phyloP scores from a whole-genome alignment of 2,797 vertebrate species.

The Arremon aurantiirostris region DNA sequence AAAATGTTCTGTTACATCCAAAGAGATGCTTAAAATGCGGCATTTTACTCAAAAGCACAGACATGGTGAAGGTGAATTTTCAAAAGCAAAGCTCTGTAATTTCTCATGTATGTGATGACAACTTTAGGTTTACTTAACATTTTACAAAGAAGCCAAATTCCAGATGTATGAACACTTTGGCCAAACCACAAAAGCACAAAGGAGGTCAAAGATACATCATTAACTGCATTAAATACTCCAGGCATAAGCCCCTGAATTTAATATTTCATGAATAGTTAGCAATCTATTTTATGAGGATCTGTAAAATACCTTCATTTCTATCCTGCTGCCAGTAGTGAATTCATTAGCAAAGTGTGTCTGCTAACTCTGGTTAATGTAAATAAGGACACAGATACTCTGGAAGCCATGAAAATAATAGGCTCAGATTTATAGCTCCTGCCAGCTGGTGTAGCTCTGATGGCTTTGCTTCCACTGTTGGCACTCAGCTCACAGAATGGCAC shows the following conservation, averaged over 20 bases:
- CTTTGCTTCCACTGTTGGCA: neutral
- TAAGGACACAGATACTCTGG: neutral
- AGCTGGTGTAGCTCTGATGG: neutral
- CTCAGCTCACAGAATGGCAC: neutral
- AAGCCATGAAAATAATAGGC: neutral
- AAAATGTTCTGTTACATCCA: neutral
- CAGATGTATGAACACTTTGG: neutral
- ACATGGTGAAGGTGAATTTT: neutral
- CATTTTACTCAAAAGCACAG: neutral
- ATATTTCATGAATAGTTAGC: neutral
- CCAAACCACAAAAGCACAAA: conserved; percentile 1
- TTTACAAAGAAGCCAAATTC: neutral
- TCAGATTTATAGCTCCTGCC: neutral
- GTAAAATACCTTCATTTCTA: neutral
- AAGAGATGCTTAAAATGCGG: neutral
- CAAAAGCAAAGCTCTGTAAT: neutral
- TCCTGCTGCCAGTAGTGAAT: neutral
- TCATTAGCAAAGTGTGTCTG: neutral
- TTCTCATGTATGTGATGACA: neutral
- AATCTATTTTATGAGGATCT: neutral
- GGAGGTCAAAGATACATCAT: neutral
- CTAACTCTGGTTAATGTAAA: neutral
- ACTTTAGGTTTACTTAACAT: neutral
- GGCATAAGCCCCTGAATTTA: neutral
- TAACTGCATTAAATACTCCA: neutral